phyloP scores from a whole-genome alignment of 1,140 invertebrate species.

The Drosophila cardini region DNA sequence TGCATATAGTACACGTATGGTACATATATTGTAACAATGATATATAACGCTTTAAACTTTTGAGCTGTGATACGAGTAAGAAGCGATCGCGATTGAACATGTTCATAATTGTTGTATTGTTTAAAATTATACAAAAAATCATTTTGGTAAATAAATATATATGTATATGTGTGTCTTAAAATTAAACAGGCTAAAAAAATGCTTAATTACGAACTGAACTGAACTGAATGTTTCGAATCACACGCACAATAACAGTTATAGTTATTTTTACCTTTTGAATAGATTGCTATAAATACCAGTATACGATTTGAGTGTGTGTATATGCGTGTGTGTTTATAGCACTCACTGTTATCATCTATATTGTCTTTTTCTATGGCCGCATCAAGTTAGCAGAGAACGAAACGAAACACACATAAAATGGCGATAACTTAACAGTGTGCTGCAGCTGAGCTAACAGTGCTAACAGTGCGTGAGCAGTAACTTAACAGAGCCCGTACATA shows the following conservation, averaged over 20 bases:
- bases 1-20: constrained; percentile 11
- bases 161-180: constrained; percentile 66
- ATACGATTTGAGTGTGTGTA: constrained; percentile 8
- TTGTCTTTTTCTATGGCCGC: constrained; percentile 78
- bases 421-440: constrained; percentile 6
- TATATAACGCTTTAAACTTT: constrained; percentile 52
- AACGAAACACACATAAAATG: constrained; percentile 22
- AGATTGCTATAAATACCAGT: constrained; percentile 18
- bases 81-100: constrained; percentile 37
- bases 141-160: constrained; percentile 67
- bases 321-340: constrained; percentile 30
- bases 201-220: constrained; percentile 49
- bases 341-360: constrained; percentile 58
- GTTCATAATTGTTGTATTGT: constrained; percentile 22
- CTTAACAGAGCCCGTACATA: constrained; percentile 48
- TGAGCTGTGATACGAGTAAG: constrained; percentile 50
- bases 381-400: constrained; percentile 35
- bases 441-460: constrained; percentile 40
- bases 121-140: constrained; percentile 33
- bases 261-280: constrained; percentile 10
- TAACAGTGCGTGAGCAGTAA: constrained; percentile 50
- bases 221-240: constrained; percentile 65
- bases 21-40: constrained; percentile 62
- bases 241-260: constrained; percentile 33
- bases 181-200: constrained; percentile 54